Percentiles rank a stretch among this genome's conserved stretches.
Conservation (phyloP, 2,888 invertebrate species). For the Platycheirus rosarum region DNA sequence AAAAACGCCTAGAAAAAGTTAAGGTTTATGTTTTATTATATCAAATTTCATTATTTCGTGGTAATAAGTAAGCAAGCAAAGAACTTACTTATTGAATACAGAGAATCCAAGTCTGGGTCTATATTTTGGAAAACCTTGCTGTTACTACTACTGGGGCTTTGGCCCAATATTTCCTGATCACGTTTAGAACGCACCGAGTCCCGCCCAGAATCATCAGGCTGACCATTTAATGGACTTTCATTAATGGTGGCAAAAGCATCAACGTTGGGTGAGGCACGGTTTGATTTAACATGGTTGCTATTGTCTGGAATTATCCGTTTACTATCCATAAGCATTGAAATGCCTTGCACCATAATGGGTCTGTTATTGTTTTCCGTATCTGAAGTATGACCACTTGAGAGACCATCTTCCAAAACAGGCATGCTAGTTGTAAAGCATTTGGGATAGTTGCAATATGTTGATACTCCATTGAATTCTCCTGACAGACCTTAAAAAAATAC, state of each 20-base stretch:
- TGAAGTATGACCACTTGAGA: slow-evolving; percentile 96
- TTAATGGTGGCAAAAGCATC: slow-evolving; percentile 73
- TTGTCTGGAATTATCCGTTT: slow-evolving; percentile 80
- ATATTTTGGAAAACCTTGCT: slow-evolving; percentile 83
- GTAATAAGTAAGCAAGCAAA: too few relatives aligned
- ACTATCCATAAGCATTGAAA: slow-evolving; percentile 82
- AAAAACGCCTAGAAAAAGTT: slow-evolving; percentile 78
- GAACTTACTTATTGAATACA: slow-evolving; percentile 88
- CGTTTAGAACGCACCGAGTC: slow-evolving; percentile 75
- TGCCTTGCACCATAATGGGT: slow-evolving; percentile 77
- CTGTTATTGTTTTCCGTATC: slow-evolving; percentile 94
- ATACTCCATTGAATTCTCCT: slow-evolving; percentile 83
- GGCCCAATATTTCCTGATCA: slow-evolving; percentile 79
- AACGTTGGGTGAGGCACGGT: slow-evolving; percentile 65
- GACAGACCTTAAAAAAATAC: slow-evolving; percentile 82
- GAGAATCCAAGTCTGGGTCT: slow-evolving; percentile 87
- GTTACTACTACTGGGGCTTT: slow-evolving; percentile 80
- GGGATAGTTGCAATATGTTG: slow-evolving; percentile 86
- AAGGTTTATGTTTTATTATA: too few relatives aligned
- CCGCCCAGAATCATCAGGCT: slow-evolving; percentile 75
- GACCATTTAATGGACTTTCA: slow-evolving; percentile 79
- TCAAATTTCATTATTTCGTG: too few relatives aligned
- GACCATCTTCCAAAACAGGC: slow-evolving; percentile 96
- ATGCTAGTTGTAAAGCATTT: slow-evolving; percentile 90
- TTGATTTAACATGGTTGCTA: slow-evolving; percentile 77